Conservation (phyloP, 64 coral and sea anemone genomes). For the Stylophora pistillata region DNA sequence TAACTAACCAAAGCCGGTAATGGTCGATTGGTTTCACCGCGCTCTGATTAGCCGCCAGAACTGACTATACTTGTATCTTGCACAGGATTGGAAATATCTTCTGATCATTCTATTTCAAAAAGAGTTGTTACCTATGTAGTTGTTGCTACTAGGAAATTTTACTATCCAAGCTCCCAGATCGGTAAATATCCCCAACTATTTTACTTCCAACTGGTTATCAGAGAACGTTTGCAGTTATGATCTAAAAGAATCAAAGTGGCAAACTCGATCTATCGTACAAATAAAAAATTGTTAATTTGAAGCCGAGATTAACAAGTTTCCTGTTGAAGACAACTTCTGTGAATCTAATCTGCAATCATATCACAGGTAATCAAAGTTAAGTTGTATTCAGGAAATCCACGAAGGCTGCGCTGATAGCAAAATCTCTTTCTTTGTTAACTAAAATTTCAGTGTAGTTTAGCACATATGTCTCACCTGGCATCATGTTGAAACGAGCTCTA, state of each 20-base stretch:
- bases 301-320: slow-evolving; percentile 4
- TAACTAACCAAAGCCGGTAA: too few relatives aligned
- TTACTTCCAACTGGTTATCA: neutral
- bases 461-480: neutral
- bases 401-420: neutral
- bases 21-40: too few relatives aligned
- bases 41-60: too few relatives aligned
- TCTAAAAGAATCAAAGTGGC: neutral
- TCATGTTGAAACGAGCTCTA: neutral
- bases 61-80: too few relatives aligned
- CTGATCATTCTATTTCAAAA: too few relatives aligned
- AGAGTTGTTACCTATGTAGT: too few relatives aligned
- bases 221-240: neutral
- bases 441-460: neutral
- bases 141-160: too few relatives aligned
- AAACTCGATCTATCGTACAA: neutral
- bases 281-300: neutral
- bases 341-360: neutral
- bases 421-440: neutral
- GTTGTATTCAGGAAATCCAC: neutral
- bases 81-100: too few relatives aligned
- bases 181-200: too few relatives aligned
- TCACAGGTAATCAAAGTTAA: neutral
- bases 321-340: neutral
- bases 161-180: too few relatives aligned